Base-by-base conservation (phyloP, 1,140 invertebrate genomes). In the Apis florea region DNA sequence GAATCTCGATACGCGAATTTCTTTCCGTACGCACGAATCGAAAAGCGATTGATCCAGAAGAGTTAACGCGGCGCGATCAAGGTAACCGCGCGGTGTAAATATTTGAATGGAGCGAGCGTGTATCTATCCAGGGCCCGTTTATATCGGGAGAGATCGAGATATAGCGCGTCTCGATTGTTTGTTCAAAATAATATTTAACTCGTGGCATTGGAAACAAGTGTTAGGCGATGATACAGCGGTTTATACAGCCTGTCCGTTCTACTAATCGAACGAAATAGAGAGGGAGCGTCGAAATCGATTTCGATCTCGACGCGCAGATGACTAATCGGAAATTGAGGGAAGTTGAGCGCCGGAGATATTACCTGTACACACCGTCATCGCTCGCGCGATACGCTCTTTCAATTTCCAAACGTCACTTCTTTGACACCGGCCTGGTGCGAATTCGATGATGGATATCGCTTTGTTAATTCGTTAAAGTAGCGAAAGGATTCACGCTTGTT, bases 261-360 rank as follows among this genome's bases (percentile, higher is more conserved):
- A 31, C 21, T 49, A 21, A 26, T 26, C 13, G 24, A 70, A 31
- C 40, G 31, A 51, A 59, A 59, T 26, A 15, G 10, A 49, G 40
- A 13, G 26, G 11, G 10, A n/a, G 63, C 19, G 53, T 17, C 17
- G n/a, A 47, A 8, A 31, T 63, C 26, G 61, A 79, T 71, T 51
- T 79, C 49, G 68, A 71, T 79, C 68, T 51, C 31, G 31, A 49
- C 58, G 26, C 51, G 56, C 56, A 53, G 68, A 31, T 53, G 56
- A 69, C 68, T 78, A 79, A 79, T 63, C 76, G 47, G 68, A 71
- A 79, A 70, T 79, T 49, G 76, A 40, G 19, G 76, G 26, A 63
- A 63, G 56, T 70, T 72, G 72, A 13, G 40, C 54, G 40, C 54
- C 49, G 26, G 49, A 61, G 61, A 72, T 79, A 72, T 51, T 79